Percentiles rank a stretch among this genome's conserved stretches.
phyloP scores from a whole-genome alignment of 2,888 invertebrate species.

The Dinocampus coccinellae region DNA sequence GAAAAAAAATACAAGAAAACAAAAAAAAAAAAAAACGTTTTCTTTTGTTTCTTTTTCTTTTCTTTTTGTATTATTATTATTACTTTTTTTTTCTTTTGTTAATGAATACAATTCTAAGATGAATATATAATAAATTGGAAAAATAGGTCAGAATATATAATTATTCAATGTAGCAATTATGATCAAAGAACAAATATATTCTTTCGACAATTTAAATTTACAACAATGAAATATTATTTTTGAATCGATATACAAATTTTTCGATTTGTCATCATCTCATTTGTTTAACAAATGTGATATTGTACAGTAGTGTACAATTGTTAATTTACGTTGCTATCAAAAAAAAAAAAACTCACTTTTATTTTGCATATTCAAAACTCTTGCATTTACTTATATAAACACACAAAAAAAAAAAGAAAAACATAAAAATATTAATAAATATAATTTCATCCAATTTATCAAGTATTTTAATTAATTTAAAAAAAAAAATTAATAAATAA shows the following conservation, averaged over 20 bases:
- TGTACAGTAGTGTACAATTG: neutral
- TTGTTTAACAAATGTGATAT: neutral
- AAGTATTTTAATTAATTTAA: neutral
- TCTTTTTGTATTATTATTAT: too few relatives aligned
- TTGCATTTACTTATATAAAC: neutral
- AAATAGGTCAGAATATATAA: conserved; percentile 1
- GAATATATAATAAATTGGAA: neutral
- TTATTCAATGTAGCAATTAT: conserved; percentile 10
- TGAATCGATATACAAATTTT: neutral
- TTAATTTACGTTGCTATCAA: neutral
- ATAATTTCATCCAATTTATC: neutral
- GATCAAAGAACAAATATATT: neutral
- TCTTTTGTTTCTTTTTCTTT: too few relatives aligned
- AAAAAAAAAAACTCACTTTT: neutral
- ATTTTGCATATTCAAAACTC: neutral
- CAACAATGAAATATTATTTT: neutral
- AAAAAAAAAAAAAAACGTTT: neutral
- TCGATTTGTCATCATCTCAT: conserved; percentile 1
- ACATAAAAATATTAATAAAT: neutral
- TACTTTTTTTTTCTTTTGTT: too few relatives aligned
- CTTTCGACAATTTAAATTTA: neutral
- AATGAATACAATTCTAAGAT: neutral
- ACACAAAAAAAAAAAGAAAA: neutral
- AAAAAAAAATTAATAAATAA: too few relatives aligned
- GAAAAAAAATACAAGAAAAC: neutral